Base-by-base conservation (phyloP, 2,113 vertebrate genomes). In the Hippocampus barbouri region DNA sequence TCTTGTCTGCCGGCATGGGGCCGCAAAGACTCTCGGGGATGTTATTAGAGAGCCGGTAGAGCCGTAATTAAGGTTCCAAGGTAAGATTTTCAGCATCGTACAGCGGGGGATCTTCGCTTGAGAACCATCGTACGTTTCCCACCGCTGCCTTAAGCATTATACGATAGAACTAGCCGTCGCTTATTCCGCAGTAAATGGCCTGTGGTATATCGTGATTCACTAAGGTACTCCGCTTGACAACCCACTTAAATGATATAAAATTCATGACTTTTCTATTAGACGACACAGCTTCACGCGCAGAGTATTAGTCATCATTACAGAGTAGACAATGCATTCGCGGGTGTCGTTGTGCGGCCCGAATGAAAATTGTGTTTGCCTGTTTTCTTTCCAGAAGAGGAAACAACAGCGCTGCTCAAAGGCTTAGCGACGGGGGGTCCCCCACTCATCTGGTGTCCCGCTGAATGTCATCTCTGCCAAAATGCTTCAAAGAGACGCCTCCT, bases 381-480 rank as follows among this genome's bases (percentile, higher is more conserved):
- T 49, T 66, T 66, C 64, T 16, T 47, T 47, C 7, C 64, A 47
- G 64, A 27, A 47, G 43, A 27, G 40, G n/a, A 66, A 66, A 45
- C 8, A 49, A 65, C n/a, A 15, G 84, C 74, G 56, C 73, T 71
- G 79, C 78, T 84, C 75, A 90, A 85, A 87, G 87, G 88, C 79
- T 86, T 80, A 88, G 59, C 81, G 64, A 34, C 60, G 68, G 83
- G 81, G 83, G 86, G 82, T 73, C 69, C 57, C 43, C 63, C 69
- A 82, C 84, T 84, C 82, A 84, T 86, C 78, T 83, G 82, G 72
- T 76, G 73, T 74, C 84, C 88, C 68, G 85, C 87, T 90, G 86
- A 92, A 92, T 87, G 90, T 91, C 91, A 91, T 89, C 89, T 88
- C 83, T 86, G 79, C 72, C 70, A 47, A 73, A 80, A 81, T 27